A percentile compares a stretch with the other conserved stretches of the same genome.
phyloP scores from a whole-genome alignment of 2,113 vertebrate species.

The Psilopsiagon aurifrons region DNA sequence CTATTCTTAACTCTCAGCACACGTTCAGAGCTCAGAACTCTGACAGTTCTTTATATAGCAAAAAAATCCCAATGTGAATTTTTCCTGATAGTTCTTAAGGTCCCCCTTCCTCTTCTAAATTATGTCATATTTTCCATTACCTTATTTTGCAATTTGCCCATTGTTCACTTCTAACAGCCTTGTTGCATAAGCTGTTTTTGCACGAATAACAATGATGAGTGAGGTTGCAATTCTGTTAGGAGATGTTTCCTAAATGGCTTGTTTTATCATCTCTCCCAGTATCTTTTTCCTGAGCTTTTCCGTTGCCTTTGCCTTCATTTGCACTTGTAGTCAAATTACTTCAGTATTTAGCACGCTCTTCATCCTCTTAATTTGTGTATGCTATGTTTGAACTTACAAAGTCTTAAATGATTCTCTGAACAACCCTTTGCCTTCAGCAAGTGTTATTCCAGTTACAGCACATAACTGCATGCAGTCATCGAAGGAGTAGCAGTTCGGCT shows the following conservation, averaged over 20 bases:
- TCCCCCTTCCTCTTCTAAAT: background rate
- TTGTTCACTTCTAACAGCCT: background rate
- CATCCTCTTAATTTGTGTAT: background rate
- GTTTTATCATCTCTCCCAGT: background rate
- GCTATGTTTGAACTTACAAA: background rate
- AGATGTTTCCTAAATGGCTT: background rate
- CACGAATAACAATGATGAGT: background rate
- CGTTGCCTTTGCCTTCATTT: slow-evolving; percentile 1
- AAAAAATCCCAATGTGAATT: background rate
- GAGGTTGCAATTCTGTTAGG: background rate
- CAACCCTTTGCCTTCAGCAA: background rate
- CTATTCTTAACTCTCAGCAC: background rate
- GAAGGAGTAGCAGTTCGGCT: background rate
- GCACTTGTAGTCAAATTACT: background rate
- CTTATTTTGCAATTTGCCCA: background rate
- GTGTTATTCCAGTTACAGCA: background rate
- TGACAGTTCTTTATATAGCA: background rate
- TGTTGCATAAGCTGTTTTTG: slow-evolving; percentile 7
- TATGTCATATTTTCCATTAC: background rate
- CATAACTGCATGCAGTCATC: background rate
- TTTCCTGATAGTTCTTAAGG: background rate
- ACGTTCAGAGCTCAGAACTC: background rate
- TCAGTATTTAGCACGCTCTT: background rate
- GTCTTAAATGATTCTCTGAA: background rate
- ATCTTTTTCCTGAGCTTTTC: background rate